Percentiles rank a stretch among this genome's conserved stretches.
phyloP scores from a whole-genome alignment of 2,113 vertebrate species.

The Leiothrix lutea region DNA sequence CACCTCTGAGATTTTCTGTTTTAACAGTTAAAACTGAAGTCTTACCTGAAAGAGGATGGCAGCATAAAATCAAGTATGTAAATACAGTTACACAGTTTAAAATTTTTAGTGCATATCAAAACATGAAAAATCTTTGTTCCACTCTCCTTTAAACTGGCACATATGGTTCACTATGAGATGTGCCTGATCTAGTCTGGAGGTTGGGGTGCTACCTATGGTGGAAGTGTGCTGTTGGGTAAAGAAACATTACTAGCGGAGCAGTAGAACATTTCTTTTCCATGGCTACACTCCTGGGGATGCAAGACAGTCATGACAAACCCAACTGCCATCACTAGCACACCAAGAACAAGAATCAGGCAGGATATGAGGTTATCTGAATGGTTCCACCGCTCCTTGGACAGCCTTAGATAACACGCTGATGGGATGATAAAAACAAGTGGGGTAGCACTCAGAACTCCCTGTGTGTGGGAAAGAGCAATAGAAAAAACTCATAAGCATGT shows the following conservation, averaged over 20 bases:
- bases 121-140: not conserved
- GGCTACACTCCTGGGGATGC: conserved; percentile 85
- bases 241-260: conserved; percentile 81
- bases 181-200: not conserved
- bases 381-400: conserved; percentile 83
- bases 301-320: conserved; percentile 83
- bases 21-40: not conserved
- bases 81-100: not conserved
- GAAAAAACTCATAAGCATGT: not conserved
- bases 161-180: not conserved
- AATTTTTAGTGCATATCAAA: not conserved
- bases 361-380: conserved; percentile 81
- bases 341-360: conserved; percentile 75
- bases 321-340: conserved; percentile 84
- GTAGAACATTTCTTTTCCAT: conserved; percentile 92
- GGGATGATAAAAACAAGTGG: conserved; percentile 96
- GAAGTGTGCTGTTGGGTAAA: conserved; percentile 58
- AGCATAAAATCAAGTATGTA: not conserved
- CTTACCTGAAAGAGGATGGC: not conserved
- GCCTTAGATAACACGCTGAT: conserved; percentile 87
- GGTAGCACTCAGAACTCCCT: conserved; percentile 89
- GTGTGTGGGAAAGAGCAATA: conserved; percentile 42
- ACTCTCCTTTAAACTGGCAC: not conserved
- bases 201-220: conserved; percentile 10
- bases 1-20: not conserved